phyloP scores from a whole-genome alignment of 2,888 invertebrate genomes.

The Dendrolimus pini region DNA sequence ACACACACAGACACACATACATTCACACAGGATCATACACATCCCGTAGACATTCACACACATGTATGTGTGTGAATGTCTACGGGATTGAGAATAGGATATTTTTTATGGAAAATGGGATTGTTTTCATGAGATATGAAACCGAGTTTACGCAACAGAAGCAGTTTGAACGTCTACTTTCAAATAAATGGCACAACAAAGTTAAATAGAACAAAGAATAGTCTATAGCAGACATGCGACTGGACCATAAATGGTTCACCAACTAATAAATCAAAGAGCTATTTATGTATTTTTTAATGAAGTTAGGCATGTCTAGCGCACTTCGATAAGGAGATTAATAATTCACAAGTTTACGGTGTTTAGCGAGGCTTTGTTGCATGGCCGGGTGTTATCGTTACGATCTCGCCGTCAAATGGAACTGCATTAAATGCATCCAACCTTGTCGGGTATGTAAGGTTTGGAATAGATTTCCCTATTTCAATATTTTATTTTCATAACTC shows the following conservation, averaged over 20 bases:
- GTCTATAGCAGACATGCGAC: neutral
- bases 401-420: constrained; percentile 53
- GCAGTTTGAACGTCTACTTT: no score
- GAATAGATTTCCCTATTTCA: constrained; percentile 7
- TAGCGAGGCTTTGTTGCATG: constrained; percentile 65
- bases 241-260: neutral
- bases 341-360: constrained; percentile 75
- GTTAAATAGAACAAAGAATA: no score
- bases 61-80: no score
- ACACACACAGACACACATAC: no score
- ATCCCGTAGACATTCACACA: no score
- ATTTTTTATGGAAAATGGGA: no score
- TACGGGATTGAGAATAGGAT: no score
- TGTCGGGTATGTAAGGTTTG: neutral
- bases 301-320: constrained; percentile 49
- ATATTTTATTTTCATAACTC: neutral
- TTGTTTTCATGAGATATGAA: no score
- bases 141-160: no score
- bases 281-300: constrained; percentile 71
- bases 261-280: constrained; percentile 48
- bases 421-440: constrained; percentile 43
- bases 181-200: no score
- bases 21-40: no score
- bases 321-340: constrained; percentile 69
- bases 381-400: constrained; percentile 50